Evolutionary conservation across 2,113 vertebrate species (phyloP), one percentile per base, ranked within the genome.

Genomic region (Labeo rohita): DNA sequence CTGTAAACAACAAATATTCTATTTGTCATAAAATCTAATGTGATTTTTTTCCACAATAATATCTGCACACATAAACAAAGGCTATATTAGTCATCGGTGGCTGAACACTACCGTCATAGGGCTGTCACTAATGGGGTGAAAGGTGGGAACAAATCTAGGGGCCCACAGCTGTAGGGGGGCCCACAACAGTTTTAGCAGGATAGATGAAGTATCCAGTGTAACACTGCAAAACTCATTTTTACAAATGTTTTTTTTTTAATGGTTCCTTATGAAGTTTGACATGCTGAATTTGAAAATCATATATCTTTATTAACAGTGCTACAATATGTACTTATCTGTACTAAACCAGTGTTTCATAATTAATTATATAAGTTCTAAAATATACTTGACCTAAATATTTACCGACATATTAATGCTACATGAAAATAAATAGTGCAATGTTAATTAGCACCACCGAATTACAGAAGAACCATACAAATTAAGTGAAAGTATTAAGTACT

Each of bases 1-100:
- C 12, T 11, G 43, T 49, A 80, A 65, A 80, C 59, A 80, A 47
- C n/a, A 4, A 28, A 47, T 47, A 47, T 23, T 72, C 18, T 23
- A 80, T 80, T 80, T 65, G 59, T 49, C 56, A 49, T 28, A 12
- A 13, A 80, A 80, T 65, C 39, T 15, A 80, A 65, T 10, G n/a
- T 21, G n/a, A 65, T 65, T 34, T 61, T 77, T 52, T 39, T 36
- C n/a, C 36, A 28, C 3, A 49, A 45, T 65, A 28, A 16, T 45
- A 80, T 43, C 34, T 61, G 16, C 77, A 79, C 54, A 61, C 39
- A 61, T 61, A 21, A 80, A 21, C 39, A 65, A 28, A 65, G 8
- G 21, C 59, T 28, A 28, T 47, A 80, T 65, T 34, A 80, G 11
- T 80, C 59, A 80, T 11, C 34, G 5, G 50, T 45, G 77, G 77